A percentile compares a stretch with the other conserved stretches of the same genome.
Conservation (phyloP, 2,113 vertebrate genomes). For the Peucedramus taeniatus region DNA sequence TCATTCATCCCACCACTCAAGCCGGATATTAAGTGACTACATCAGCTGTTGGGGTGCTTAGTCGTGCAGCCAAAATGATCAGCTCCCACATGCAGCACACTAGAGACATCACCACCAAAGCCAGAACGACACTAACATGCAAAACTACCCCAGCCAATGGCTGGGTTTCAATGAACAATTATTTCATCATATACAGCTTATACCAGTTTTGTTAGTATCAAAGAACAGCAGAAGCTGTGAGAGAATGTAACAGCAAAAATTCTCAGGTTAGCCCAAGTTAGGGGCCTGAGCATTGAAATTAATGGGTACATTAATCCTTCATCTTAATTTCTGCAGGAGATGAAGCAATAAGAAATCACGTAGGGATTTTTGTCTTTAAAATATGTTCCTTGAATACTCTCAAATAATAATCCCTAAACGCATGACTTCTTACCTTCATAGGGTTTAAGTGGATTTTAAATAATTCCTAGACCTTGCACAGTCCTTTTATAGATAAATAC, state of each 20-base stretch:
- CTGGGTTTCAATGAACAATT: background rate
- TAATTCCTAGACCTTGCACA: constrained; percentile 10
- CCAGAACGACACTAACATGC: background rate
- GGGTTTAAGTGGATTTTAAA: constrained; percentile 41
- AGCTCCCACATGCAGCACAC: background rate
- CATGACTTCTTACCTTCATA: background rate
- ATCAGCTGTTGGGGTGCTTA: background rate
- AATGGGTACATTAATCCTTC: background rate
- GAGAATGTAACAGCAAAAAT: background rate
- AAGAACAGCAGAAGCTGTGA: background rate
- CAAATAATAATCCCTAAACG: constrained; percentile 32
- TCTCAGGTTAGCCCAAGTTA: background rate
- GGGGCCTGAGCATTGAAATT: background rate
- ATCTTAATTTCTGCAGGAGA: background rate
- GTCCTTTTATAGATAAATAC: background rate
- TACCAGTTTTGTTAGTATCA: background rate
- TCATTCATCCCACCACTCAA: background rate
- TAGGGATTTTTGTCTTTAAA: constrained; percentile 4
- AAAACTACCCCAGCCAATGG: background rate
- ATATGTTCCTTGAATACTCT: background rate
- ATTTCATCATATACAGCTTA: background rate
- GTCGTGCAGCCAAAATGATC: background rate
- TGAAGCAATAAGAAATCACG: background rate
- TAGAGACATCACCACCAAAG: background rate
- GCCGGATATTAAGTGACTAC: background rate